Percentiles rank a stretch among this genome's conserved stretches.
Conservation (phyloP, 2,888 invertebrate genomes). For the Micropterix aruncella region DNA sequence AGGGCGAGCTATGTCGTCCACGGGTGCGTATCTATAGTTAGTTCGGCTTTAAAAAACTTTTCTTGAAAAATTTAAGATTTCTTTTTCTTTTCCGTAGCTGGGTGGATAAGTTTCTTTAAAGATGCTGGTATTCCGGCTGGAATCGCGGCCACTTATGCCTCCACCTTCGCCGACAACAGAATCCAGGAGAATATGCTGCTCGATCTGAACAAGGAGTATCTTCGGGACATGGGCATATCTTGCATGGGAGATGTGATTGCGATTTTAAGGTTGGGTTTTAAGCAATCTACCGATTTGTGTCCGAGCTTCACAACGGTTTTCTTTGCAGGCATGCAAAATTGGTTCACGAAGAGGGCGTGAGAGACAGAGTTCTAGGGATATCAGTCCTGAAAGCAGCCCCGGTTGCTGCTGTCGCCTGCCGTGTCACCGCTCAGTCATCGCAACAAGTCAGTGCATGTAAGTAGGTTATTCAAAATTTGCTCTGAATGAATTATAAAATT, state of each 20-base stretch:
- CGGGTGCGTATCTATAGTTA: too few species aligned
- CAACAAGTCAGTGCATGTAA: too few species aligned
- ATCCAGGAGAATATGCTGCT: constrained; percentile 76
- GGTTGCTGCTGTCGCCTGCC: constrained; percentile 34
- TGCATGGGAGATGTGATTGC: constrained; percentile 57
- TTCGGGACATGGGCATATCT: constrained; percentile 78
- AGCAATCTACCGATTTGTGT: too few species aligned
- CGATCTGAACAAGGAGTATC: constrained; percentile 75
- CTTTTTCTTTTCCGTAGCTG: too few species aligned
- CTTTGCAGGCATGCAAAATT: constrained; percentile 41
- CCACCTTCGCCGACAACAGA: constrained; percentile 75
- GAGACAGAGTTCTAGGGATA: constrained; percentile 35
- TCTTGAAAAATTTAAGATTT: too few species aligned
- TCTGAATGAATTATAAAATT: too few species aligned
- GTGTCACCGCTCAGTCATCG: constrained; percentile 26
- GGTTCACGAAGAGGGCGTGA: constrained; percentile 41
- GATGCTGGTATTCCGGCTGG: constrained; percentile 71
- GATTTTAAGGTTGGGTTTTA: constrained; percentile 50
- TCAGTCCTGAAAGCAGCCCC: constrained; percentile 24
- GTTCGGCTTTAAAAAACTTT: constrained; percentile 3
- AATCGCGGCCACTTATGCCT: constrained; percentile 69
- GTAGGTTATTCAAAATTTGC: too few species aligned
- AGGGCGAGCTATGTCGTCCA: too few species aligned
- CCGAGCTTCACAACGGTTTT: too few species aligned
- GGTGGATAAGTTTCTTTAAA: constrained; percentile 78